Base-by-base conservation (phyloP, 2,888 invertebrate species). In the Macrophya alboannulata region DNA sequence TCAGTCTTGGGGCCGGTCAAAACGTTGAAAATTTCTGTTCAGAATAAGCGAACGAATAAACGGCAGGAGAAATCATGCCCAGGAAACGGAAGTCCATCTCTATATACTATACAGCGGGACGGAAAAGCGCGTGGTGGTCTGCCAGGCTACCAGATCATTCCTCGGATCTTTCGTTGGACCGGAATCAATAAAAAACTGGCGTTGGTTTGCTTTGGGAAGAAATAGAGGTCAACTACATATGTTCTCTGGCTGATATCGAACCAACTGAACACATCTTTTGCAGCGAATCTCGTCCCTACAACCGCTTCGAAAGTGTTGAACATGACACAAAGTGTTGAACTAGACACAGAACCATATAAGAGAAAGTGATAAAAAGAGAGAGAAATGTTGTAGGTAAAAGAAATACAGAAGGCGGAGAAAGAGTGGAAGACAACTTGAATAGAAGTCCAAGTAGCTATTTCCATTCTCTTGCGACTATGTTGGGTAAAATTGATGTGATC, bases 101-200 rank as follows among this genome's bases (percentile, higher is more conserved):
- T 88, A 89, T 89, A 87, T 87, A 88, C 45, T 59, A 48, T 76
- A 55, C 86, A 85, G 87, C 82, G 87, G 84, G 87, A 79, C 84
- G 86, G 84, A 76, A 15, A n/a, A 45, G 43, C 31, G 79, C 37
- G n/a, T 62, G 85, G 85, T 86, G 86, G 12, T 31, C 62, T 62
- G n/a, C 88, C 89, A 88, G 88, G 90, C 91, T 91, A 92, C 90
- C 90, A 91, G 91, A 91, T 91, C 90, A 91, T 88, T 89, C 88
- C 90, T 90, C 91, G 91, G 90, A 92, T 91, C 90, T 91, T 88
- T 89, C 89, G 89, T 88, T 90, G 90, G 90, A 90, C 91, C 91
- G 92, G 91, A 93, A 92, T 92, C 90, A 92, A 93, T 92, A 92
- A 93, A 92, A 79, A 92, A 91, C 89, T 89, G 88, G 89, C 89